A percentile compares a stretch with the other conserved stretches of the same genome.
These are phyloP conservation scores for Cephus rjabovi DNA, from an alignment of 2,888 invertebrate genomes.

Conservation along the genomic window DNA sequence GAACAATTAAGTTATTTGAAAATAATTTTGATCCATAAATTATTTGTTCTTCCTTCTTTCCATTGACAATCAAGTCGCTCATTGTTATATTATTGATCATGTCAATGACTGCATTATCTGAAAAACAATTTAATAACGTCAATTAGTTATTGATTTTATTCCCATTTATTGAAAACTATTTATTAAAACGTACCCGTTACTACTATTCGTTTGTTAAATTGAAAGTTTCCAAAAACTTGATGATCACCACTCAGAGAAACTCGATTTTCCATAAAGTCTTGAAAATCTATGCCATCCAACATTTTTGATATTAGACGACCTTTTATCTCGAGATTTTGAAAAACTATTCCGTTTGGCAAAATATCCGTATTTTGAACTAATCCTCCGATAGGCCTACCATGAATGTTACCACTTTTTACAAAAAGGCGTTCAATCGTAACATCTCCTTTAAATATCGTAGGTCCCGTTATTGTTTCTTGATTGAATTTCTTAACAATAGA, in stretches of 20 bases:
- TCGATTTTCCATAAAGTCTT: constrained; percentile 44
- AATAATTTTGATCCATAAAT: constrained; percentile 40
- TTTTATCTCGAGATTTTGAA: constrained; percentile 39
- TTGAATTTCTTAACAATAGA: constrained; percentile 42
- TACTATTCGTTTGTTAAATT: constrained; percentile 41
- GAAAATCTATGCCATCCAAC: constrained; percentile 47
- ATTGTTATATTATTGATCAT: constrained; percentile 44
- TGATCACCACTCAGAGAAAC: constrained; percentile 38
- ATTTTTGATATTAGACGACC: constrained; percentile 28
- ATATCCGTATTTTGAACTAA: constrained; percentile 27
- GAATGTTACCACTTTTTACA: constrained; percentile 25
- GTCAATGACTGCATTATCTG: constrained; percentile 32
- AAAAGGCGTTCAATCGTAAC: constrained; percentile 34
- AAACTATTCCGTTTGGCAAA: constrained; percentile 38
- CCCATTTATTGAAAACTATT: not conserved
- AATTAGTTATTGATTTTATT: not conserved
- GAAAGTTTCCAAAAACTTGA: constrained; percentile 33
- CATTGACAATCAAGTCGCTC: constrained; percentile 40
- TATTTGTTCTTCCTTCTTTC: constrained; percentile 29
- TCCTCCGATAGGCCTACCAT: constrained; percentile 33
- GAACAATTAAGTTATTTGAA: constrained; percentile 32
- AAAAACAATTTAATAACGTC: constrained; percentile 11
- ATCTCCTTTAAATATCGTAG: constrained; percentile 36
- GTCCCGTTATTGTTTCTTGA: constrained; percentile 24
- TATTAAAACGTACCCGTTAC: constrained; percentile 38